Base-by-base conservation (phyloP, 2,888 invertebrate genomes). In the Anticlea derivata region DNA sequence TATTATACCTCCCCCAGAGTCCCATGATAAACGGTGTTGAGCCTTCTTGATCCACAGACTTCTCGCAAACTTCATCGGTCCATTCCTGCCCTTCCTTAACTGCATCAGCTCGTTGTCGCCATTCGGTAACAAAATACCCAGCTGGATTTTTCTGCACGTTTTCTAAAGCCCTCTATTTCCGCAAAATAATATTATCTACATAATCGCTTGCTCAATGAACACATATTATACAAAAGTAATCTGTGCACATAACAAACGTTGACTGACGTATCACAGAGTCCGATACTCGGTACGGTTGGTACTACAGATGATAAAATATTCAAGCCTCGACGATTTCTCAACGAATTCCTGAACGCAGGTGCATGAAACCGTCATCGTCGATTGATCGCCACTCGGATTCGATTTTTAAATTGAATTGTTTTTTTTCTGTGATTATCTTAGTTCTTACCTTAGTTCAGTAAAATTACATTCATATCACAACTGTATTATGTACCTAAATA, bases 321-420 rank as follows among this genome's bases (percentile, higher is more conserved):
- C 86, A 86, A 81, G 63, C 61, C 68, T 68, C 80, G 69, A 69
- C 79, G 86, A 87, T 88, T 88, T 89, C 88, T 86, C 86, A 80
- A 81, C 79, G 80, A 74, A 89, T 89, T 87, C 86, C 85, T 87
- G 84, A 86, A 83, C 86, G 86, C 84, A 79, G 82, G 76, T 74
- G 80, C 79, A 78, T 74, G 80, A 79, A 78, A 72, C 70, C 80
- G 86, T 86, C 85, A 85, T 75, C 78, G 79, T 81, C 76, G 81
- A 83, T 74, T 81, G 80, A 75, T 58, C 68, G 75, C 61, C 59
- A 62, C 61, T 61, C 29, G 63, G 76, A 66, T 78, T 83, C 78
- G 74, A 78, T 82, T 85, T 82, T 84, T 60, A 76, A 82, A 78
- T 75, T 59, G 50, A 22, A 35, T 26, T 37, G 29, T 31, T 46